Base-by-base conservation (phyloP, 1,140 invertebrate genomes). In the Brachionus sp. region DNA sequence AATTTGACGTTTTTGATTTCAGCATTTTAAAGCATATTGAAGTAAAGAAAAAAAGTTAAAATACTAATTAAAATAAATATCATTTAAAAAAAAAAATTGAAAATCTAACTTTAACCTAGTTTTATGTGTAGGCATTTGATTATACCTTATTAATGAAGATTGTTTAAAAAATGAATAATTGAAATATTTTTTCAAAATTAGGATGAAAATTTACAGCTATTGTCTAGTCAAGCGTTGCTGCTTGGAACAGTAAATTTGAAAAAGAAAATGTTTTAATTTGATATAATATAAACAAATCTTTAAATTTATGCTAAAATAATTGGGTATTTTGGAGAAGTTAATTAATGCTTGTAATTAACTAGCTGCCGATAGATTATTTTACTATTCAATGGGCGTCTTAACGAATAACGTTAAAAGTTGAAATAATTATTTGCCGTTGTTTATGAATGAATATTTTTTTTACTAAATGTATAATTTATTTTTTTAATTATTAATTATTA, bases 401-500 rank as follows among this genome's bases (percentile, higher is more conserved):
- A 42, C 39, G 1, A 42, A 42, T 42, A 42, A 42, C 39, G 39
- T 53, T 7, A n/a, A 53, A 53, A 53, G 46, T 53, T 6, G 0
- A 53, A 50, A 53, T 7, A 16, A 3, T 53, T 16, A 53, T 19
- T 23, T 57, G 50, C 19, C 16, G 50, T 19, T 57, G n/a, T 7
- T n/a, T 25, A 57, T 57, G 16, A 10, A 7, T 7, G 19, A 23
- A 57, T 19, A 7, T 2, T 4, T 9, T 57, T 57, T 25, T 7
- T 7, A 57, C 16, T 19, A 23, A 19, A 19, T 19, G 50, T 57
- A 57, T 57, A 57, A 57, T 57, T 57, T 57, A 57, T 57, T 53
- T 57, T 53, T 57, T 57, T 57, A 57, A 57, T 50, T 50, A 57
- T 57, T 57, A 57, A 57, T 57, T 23, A 57, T 57, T 57, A 57